Evolutionary conservation across 2,888 invertebrate genomes (phyloP).

Genomic region (Orthosia gothica): DNA sequence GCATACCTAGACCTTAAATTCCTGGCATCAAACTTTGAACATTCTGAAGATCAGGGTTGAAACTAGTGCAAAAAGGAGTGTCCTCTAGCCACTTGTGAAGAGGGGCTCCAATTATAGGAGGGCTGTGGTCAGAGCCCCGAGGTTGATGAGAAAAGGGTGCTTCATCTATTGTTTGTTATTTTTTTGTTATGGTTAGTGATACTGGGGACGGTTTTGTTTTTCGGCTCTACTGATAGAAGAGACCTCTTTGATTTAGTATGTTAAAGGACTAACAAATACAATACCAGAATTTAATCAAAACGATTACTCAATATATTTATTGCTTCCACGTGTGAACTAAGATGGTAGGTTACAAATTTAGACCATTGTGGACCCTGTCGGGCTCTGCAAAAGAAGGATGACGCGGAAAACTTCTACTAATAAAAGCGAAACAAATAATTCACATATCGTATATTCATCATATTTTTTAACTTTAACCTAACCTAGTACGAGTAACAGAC

Average conservation of each 20-base stretch:
- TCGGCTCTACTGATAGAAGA: background rate
- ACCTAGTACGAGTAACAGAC: background rate
- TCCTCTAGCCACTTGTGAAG: constrained; percentile 3
- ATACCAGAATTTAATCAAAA: background rate
- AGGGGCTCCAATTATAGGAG: constrained; percentile 28
- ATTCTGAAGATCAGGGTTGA: constrained; percentile 29
- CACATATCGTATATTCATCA: background rate
- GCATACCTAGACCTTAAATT: constrained; percentile 30
- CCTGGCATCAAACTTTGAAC: constrained; percentile 21
- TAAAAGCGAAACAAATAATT: background rate
- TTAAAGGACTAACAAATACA: background rate
- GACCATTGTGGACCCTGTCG: no score
- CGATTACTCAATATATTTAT: no score
- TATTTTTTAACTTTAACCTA: background rate
- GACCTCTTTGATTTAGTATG: background rate
- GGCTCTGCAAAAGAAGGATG: no score
- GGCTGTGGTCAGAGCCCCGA: constrained; percentile 46
- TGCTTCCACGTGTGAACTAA: no score
- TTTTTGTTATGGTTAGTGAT: constrained; percentile 22
- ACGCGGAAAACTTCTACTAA: no score
- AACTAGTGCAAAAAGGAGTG: constrained; percentile 34
- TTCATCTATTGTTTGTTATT: constrained; percentile 38
- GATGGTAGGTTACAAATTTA: no score
- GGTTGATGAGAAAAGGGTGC: constrained; percentile 20
- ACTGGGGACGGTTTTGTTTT: background rate